Base-by-base conservation (phyloP, 2,888 invertebrate genomes). In the Autographa pulchrina region DNA sequence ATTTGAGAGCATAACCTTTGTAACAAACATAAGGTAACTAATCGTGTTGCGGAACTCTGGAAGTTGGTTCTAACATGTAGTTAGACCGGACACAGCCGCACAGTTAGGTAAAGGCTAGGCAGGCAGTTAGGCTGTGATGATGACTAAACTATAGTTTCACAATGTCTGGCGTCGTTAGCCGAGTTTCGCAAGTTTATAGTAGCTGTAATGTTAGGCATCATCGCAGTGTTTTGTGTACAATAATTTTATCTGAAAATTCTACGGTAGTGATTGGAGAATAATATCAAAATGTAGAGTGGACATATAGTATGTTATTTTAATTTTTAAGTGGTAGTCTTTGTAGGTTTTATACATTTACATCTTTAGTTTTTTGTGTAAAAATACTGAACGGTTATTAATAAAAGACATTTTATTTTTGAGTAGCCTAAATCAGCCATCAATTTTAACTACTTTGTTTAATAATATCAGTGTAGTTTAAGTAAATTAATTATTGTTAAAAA, bases 111-210 rank as follows among this genome's bases (percentile, higher is more conserved):
- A 68, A 79, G 61, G 72, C 65, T 75, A 16, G 1, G 63, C 61
- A 61, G 63, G 2, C n/a, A 62, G 72, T 63, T 75, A 16, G 1
- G 63, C 61, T 58, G 63, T 2, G 18, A 62, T 65, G 75, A 81
- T 76, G 77, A 83, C 79, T 72, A 70, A 62, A 80, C 74, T 63
- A 63, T 65, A 65, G 71, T 81, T 75, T 82, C 62, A 72, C 77
- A 81, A 83, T 69, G 63, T 69, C 68, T 67, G 72, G 74, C 71
- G 86, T 88, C 86, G 84, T 87, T 87, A 87, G 81, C 84, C 84
- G 78, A 83, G 73, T 86, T 88, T 88, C 81, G 81, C 82, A 85
- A 86, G 75, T 68, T 75, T 79, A 77, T 77, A 79, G 25, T 82
- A 78, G 72, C 74, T 81, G 78, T 78, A 72, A 78, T 77, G 74